Conservation (phyloP, 1,140 invertebrate genomes). For the Bombus waltoni region DNA sequence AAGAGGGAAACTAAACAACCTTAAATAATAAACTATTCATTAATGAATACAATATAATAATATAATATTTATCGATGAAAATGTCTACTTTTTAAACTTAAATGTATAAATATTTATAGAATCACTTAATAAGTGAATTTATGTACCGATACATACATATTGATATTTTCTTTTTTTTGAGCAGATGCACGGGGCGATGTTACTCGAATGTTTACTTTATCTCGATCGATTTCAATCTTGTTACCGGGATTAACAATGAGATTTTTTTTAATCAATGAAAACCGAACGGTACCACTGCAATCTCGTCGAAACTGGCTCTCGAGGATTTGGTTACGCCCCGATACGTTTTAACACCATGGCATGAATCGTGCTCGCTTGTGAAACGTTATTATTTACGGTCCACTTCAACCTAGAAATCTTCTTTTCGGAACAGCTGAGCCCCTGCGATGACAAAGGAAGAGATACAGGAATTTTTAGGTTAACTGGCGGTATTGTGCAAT, state of each 20-base stretch:
- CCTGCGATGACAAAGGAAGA: neutral
- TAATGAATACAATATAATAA: no score
- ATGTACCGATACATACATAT: neutral
- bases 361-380: neutral
- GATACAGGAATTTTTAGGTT: neutral
- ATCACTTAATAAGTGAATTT: neutral
- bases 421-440: constrained; percentile 20
- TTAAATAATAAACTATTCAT: no score
- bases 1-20: no score
- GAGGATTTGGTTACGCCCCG: constrained; percentile 29
- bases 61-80: no score
- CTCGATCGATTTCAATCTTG: constrained; percentile 6
- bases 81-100: no score
- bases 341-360: constrained; percentile 26
- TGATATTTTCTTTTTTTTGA: neutral
- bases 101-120: neutral
- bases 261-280: constrained; percentile 12
- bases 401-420: constrained; percentile 51
- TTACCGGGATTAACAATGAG: constrained; percentile 6
- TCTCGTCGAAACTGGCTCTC: constrained; percentile 18
- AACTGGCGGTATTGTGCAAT: neutral
- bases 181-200: no score
- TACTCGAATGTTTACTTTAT: neutral
- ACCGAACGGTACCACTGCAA: neutral
- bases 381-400: constrained; percentile 47